Evolutionary conservation across 1,140 invertebrate genomes (phyloP).

Genomic region (Drosophila biarmipes): DNA sequence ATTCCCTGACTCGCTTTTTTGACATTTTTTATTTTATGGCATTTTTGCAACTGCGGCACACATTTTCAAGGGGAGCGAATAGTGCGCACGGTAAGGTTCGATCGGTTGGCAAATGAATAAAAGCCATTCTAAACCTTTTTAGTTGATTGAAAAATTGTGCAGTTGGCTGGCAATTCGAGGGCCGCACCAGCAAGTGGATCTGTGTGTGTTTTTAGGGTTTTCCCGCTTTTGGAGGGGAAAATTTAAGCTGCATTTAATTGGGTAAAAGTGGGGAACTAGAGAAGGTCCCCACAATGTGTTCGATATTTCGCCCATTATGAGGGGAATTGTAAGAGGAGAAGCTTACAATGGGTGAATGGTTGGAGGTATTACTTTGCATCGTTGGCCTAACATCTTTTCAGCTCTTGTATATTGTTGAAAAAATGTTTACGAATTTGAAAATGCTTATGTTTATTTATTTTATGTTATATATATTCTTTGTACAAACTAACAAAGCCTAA

Average conservation of each 20-base stretch:
- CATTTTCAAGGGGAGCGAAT: slow-evolving; percentile 43
- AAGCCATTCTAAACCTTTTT: slow-evolving; percentile 79
- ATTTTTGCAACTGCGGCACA: slow-evolving; percentile 54
- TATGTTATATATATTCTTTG: too few species aligned
- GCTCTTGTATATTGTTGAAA: not conserved
- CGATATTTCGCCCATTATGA: slow-evolving; percentile 19
- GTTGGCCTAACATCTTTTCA: too few species aligned
- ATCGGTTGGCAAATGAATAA: slow-evolving; percentile 66
- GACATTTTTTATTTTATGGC: slow-evolving; percentile 75
- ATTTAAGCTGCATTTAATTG: slow-evolving; percentile 77
- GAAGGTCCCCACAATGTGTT: slow-evolving; percentile 54
- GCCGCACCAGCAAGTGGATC: slow-evolving; percentile 3
- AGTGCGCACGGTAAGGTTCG: slow-evolving; percentile 42
- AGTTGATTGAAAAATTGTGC: slow-evolving; percentile 83
- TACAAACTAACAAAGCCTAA: too few species aligned
- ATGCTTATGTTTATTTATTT: too few species aligned
- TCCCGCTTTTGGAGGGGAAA: slow-evolving; percentile 22
- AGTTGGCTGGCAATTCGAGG: slow-evolving; percentile 69
- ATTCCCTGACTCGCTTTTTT: slow-evolving; percentile 12
- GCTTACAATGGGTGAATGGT: not conserved
- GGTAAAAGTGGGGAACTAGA: slow-evolving; percentile 43
- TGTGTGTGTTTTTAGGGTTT: slow-evolving; percentile 10
- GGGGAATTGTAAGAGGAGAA: slow-evolving; percentile 4
- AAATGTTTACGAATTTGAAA: not conserved
- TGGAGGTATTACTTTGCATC: not conserved